phyloP scores from a whole-genome alignment of 2,797 vertebrate species.

The Darevskia mixta region DNA sequence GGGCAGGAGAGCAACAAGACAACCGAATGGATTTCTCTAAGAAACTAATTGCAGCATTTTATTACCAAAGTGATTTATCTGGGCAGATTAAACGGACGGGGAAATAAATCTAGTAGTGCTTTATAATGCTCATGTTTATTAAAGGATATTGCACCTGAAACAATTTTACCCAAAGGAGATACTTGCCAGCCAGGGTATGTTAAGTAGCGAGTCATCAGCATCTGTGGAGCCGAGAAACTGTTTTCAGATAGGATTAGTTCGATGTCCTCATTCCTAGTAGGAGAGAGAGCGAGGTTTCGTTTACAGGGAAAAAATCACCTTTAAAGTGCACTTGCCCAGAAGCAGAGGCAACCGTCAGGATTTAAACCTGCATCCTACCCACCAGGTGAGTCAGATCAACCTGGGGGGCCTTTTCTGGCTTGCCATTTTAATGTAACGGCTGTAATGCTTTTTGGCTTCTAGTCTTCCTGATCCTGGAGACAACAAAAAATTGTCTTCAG shows the following conservation, averaged over 20 bases:
- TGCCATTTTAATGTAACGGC: neutral
- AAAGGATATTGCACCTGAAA: slow-evolving; percentile 44
- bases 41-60: slow-evolving; percentile 48
- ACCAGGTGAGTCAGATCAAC: neutral
- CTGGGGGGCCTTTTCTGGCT: no score
- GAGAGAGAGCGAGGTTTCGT: slow-evolving; percentile 55
- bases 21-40: slow-evolving; percentile 31
- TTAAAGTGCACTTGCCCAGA: neutral
- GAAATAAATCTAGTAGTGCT: slow-evolving; percentile 43
- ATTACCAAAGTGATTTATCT: neutral
- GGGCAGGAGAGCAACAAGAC: slow-evolving; percentile 44
- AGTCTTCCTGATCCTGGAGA: neutral
- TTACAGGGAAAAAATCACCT: neutral
- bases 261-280: slow-evolving; percentile 91
- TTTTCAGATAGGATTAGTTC: slow-evolving; percentile 90
- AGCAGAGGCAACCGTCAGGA: neutral
- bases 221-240: slow-evolving; percentile 89
- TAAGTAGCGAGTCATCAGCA: slow-evolving; percentile 93
- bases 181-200: slow-evolving; percentile 96
- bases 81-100: neutral
- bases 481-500: no score
- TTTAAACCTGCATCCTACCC: neutral
- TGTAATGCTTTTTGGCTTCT: neutral
- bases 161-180: slow-evolving; percentile 62
- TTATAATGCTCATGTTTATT: slow-evolving; percentile 56